Evolutionary conservation across 2,113 vertebrate genomes (phyloP).

Genomic region (Tragulus kanchil): DNA sequence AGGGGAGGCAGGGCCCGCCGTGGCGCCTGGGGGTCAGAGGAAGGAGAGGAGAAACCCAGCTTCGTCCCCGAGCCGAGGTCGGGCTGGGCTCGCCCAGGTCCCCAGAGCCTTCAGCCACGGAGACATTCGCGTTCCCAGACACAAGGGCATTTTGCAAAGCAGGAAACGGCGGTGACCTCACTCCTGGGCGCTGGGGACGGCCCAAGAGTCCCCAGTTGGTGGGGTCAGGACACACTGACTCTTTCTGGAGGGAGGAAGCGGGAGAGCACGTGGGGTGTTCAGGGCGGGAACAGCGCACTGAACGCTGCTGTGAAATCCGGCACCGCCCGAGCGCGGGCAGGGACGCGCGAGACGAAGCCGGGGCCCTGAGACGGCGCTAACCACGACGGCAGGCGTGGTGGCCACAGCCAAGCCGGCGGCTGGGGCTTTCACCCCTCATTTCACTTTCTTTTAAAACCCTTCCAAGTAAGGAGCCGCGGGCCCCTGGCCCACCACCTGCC

Average conservation of each 20-base stretch:
- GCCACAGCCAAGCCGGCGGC: slow-evolving; percentile 37
- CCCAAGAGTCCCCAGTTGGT: too few relatives aligned
- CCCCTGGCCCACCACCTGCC: neutral
- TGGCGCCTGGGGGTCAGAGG: slow-evolving; percentile 77
- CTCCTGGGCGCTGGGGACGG: accelerated
- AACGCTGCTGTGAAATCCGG: slow-evolving; percentile 83
- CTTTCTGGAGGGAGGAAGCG: slow-evolving; percentile 91
- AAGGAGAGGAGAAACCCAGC: slow-evolving; percentile 67
- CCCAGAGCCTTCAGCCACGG: neutral
- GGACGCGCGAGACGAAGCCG: slow-evolving; percentile 89
- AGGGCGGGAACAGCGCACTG: slow-evolving; percentile 86
- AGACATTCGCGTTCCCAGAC: neutral
- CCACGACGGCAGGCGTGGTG: neutral
- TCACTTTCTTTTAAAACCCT: slow-evolving; percentile 63
- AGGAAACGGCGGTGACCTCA: neutral
- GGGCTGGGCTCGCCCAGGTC: neutral
- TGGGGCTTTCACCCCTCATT: slow-evolving; percentile 48
- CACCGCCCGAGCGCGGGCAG: slow-evolving; percentile 91
- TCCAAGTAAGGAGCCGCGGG: slow-evolving; percentile 56
- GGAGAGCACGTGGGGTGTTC: slow-evolving; percentile 92
- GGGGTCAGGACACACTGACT: slow-evolving; percentile 83
- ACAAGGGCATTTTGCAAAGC: neutral
- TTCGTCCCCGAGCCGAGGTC: neutral
- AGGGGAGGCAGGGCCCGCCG: slow-evolving; percentile 69
- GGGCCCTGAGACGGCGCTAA: slow-evolving; percentile 63